Percentiles rank a stretch among this genome's conserved stretches.
These are phyloP conservation scores for Nothocercus nigrocapillus DNA, from an alignment of 2,113 vertebrate species.

Conservation along the genomic window DNA sequence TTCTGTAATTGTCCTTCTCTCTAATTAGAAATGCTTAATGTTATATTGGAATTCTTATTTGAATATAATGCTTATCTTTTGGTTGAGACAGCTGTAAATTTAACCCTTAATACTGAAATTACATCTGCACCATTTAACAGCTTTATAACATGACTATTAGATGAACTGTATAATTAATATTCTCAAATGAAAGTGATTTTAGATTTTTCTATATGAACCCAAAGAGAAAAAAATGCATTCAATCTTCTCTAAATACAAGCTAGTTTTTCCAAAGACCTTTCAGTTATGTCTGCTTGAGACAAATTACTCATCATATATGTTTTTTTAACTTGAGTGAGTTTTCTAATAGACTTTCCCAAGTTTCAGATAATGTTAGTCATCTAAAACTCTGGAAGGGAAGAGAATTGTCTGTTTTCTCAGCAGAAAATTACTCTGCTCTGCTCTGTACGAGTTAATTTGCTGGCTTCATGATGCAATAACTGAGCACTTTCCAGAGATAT, in stretches of 20 bases:
- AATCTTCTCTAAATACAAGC: not conserved
- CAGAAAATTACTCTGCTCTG: not conserved
- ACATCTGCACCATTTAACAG: not conserved
- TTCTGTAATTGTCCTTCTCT: not conserved
- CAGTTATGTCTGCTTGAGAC: not conserved
- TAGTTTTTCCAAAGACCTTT: not conserved
- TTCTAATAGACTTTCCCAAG: not conserved
- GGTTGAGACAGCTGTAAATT: not conserved
- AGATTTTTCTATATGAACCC: not conserved
- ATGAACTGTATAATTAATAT: not conserved
- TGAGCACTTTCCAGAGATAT: not conserved
- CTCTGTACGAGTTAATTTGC: not conserved
- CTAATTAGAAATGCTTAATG: conserved; percentile 8
- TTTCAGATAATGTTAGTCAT: not conserved
- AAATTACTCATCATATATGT: not conserved
- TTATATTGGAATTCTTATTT: not conserved
- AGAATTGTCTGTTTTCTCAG: not conserved
- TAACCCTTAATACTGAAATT: not conserved
- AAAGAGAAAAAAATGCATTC: not conserved
- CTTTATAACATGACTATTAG: not conserved
- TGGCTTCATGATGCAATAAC: not conserved
- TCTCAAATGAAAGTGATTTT: not conserved
- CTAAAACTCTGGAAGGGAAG: not conserved
- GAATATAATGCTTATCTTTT: not conserved
- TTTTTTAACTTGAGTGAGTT: not conserved